Evolutionary conservation across 1,140 invertebrate species (phyloP), one percentile per base, ranked within the genome.

Genomic region (Diorhabda sublineata): DNA sequence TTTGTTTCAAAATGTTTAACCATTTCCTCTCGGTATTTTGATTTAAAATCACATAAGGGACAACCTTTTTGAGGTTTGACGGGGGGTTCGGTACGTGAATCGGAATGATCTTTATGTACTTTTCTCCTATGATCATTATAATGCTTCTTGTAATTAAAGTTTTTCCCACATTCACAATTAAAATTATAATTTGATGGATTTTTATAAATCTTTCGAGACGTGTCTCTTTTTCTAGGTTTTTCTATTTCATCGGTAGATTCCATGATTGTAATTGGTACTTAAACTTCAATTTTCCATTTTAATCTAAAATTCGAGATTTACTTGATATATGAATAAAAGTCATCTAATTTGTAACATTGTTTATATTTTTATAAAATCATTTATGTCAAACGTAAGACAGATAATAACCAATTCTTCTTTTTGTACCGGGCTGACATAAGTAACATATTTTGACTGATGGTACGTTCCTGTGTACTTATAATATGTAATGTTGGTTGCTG

Each of bases 21-120:
- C 43, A 70, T 11, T 7, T 67, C 41, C 0, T 8, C 8, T 67
- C 66, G 67, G 9, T 43, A 62, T 26, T 26, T 47, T 58, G 41
- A 26, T 42, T 57, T 52, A 26, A 45, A 69, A 61, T 59, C 8
- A 42, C 68, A 69, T 8, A 66, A 42, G 5, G 68, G 63, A 66
- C 64, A 69, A n/a, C 56, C 47, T 61, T 69, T 64, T 8, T 41
- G n/a, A n/a, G 43, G 41, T 44, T 62, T 41, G 42, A 43, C 43
- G 61, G 41, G 43, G 11, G 61, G 41, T 5, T 62, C 61, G 5
- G 5, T 52, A 5, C 45, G 45, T 6, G 45, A 52, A 52, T 9
- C 5, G 8, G 5, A 6, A 52, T 6, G 45, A 2, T 43, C 61
- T 2, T 62, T 42, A 62, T 62, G 61, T 9, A 62, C 42, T 62